A percentile compares a stretch with the other conserved stretches of the same genome.
Conservation (phyloP, 1,140 invertebrate genomes). For the Eriosoma lanigerum region DNA sequence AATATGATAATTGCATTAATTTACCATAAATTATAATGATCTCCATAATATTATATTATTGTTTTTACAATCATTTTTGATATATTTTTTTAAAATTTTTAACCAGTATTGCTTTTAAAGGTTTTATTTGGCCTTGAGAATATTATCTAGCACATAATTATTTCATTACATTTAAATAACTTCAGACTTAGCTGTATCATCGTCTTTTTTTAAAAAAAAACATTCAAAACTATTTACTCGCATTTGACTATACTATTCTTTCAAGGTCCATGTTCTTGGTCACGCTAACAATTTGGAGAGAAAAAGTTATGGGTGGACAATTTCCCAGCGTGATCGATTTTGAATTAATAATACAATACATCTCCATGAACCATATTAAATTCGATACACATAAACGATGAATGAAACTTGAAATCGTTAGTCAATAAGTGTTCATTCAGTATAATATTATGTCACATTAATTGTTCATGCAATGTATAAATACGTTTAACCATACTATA, state of each 20-base stretch:
- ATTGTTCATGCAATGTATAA: not conserved
- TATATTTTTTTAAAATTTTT: not conserved
- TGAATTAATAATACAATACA: not conserved
- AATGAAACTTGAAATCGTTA: conserved; percentile 3
- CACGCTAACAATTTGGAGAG: conserved; percentile 30
- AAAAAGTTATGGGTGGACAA: conserved; percentile 22
- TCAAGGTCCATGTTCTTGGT: conserved; percentile 35
- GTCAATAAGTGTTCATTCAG: not conserved
- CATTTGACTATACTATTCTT: conserved; percentile 23
- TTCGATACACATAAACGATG: conserved; percentile 23
- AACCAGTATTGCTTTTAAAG: not conserved
- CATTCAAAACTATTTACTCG: not conserved
- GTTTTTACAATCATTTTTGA: not conserved
- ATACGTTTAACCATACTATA: not conserved
- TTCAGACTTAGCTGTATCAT: not conserved
- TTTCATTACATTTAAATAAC: conserved; percentile 14
- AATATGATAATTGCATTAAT: no score
- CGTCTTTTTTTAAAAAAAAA: conserved; percentile 22
- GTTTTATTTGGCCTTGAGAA: not conserved
- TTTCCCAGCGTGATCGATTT: conserved; percentile 12
- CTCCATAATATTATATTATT: no score
- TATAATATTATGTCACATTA: not conserved
- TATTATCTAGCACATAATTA: conserved; percentile 3
- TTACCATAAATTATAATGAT: no score
- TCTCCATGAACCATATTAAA: not conserved